Conservation (phyloP, 2,113 vertebrate species). For the Anoura caudifer region DNA sequence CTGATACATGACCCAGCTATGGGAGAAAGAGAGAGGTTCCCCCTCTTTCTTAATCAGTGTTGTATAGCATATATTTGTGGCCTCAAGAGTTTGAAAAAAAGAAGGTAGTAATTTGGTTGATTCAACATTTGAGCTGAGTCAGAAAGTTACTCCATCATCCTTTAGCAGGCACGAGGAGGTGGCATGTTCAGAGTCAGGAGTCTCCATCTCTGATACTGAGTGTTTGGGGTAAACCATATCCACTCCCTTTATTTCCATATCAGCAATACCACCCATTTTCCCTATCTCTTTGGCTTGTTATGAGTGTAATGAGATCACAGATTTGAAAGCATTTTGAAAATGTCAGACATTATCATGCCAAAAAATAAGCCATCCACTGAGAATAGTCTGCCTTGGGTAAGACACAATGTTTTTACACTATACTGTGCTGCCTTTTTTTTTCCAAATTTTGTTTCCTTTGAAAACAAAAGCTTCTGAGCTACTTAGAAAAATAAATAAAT, state of each 20-base stretch:
- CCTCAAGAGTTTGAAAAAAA: neutral
- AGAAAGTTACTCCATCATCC: slow-evolving; percentile 44
- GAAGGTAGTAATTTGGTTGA: slow-evolving; percentile 8
- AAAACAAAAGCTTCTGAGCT: slow-evolving; percentile 4
- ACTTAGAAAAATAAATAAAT: neutral
- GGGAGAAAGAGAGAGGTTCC: neutral
- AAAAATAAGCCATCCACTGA: neutral
- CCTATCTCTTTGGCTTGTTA: neutral
- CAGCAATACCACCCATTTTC: neutral
- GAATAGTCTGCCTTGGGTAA: neutral
- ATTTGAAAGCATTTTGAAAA: slow-evolving; percentile 48
- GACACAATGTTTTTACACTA: neutral
- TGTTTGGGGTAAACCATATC: neutral
- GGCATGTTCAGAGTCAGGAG: slow-evolving; percentile 3
- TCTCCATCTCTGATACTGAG: slow-evolving; percentile 2
- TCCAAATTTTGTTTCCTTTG: neutral
- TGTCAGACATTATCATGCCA: slow-evolving; percentile 19
- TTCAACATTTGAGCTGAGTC: slow-evolving; percentile 48
- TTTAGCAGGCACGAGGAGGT: neutral
- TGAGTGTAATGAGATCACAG: slow-evolving; percentile 18
- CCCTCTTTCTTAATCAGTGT: neutral
- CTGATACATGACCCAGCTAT: neutral
- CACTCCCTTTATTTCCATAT: neutral
- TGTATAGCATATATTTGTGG: neutral
- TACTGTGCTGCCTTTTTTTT: neutral